Evolutionary conservation across 2,888 invertebrate genomes (phyloP).

Genomic region (Clepsis dumicolana): DNA sequence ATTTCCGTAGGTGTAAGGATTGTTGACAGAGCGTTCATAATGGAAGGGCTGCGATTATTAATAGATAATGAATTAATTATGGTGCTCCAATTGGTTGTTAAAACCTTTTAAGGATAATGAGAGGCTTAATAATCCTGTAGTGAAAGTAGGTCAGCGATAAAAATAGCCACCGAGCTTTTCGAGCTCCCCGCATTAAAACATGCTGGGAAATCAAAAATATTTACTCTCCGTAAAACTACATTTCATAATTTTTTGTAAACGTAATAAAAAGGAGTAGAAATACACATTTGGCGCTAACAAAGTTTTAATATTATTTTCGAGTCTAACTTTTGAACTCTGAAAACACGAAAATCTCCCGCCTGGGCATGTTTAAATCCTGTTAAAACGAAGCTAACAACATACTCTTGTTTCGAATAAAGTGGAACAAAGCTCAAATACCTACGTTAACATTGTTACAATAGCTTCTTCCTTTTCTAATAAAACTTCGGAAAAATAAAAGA

Average conservation of each 20-base stretch:
- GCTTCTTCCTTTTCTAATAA: slow-evolving; percentile 23
- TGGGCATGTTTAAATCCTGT: background rate
- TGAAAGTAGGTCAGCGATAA: background rate
- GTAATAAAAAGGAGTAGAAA: background rate
- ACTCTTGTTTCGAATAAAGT: slow-evolving; percentile 17
- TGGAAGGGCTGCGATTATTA: slow-evolving; percentile 13
- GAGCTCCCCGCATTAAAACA: background rate
- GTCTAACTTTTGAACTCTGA: background rate
- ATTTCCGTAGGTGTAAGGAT: slow-evolving; percentile 28
- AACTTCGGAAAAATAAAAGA: slow-evolving; percentile 20
- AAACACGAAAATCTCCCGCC: background rate
- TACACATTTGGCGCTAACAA: background rate
- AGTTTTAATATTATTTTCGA: background rate
- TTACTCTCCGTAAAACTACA: no score
- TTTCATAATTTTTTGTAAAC: no score
- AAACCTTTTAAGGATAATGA: slow-evolving; percentile 3
- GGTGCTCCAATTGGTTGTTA: background rate
- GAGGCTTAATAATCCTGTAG: background rate
- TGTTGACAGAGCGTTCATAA: slow-evolving; percentile 30
- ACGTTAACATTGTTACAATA: slow-evolving; percentile 25
- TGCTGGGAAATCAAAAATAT: no score
- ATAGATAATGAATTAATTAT: slow-evolving; percentile 12
- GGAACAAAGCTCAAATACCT: slow-evolving; percentile 10
- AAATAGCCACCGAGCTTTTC: background rate
- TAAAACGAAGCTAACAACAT: slow-evolving; percentile 4